Conservation (phyloP, 2,888 invertebrate genomes). For the Schizaphis graminum region DNA sequence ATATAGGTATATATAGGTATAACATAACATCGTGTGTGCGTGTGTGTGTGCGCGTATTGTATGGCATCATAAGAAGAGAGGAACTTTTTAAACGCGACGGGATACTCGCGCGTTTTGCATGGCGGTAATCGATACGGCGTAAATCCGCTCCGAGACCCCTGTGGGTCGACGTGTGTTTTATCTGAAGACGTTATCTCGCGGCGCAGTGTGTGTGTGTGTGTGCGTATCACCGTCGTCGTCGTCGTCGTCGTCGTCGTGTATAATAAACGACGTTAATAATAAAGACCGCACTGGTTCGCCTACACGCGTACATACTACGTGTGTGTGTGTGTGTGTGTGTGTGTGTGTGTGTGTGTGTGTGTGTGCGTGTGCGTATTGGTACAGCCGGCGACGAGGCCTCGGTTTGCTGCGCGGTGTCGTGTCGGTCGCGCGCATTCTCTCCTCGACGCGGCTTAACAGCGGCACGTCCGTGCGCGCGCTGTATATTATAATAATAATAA, state of each 20-base stretch:
- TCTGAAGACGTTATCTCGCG: constrained; percentile 35
- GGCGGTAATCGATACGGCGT: constrained; percentile 37
- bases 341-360: too few relatives aligned
- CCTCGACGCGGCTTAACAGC: neutral
- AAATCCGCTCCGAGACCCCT: constrained; percentile 26
- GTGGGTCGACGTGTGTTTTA: constrained; percentile 27
- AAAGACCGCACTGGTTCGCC: constrained; percentile 54
- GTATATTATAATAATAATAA: too few relatives aligned
- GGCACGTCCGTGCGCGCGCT: neutral
- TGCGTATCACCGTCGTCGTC: too few relatives aligned
- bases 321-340: too few relatives aligned
- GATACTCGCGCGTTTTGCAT: neutral
- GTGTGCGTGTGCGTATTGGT: neutral
- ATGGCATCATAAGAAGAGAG: neutral
- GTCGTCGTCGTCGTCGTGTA: neutral
- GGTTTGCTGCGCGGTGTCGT: neutral
- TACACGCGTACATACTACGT: neutral
- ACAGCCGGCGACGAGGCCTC: neutral
- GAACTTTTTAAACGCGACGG: constrained; percentile 16
- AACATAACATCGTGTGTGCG: too few relatives aligned
- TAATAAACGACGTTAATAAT: constrained; percentile 20
- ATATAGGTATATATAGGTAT: too few relatives aligned
- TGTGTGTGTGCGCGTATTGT: too few relatives aligned
- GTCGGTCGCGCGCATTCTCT: neutral
- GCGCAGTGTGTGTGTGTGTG: too few relatives aligned